Base-by-base conservation (phyloP, 2,888 invertebrate genomes). In the Acrobasis consociella region DNA sequence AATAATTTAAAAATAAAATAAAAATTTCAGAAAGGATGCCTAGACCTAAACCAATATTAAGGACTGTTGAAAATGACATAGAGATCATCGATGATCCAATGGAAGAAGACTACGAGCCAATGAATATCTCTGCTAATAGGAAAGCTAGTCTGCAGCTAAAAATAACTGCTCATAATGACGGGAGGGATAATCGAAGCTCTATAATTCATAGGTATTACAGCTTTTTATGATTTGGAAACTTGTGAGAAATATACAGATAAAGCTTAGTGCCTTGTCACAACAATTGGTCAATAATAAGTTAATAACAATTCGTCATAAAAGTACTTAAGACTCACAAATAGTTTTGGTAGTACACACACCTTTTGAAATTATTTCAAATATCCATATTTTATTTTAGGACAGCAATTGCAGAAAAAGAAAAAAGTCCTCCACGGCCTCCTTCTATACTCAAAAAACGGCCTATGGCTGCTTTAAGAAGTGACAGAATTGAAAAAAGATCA, bases 371-470 rank as follows among this genome's bases (percentile, higher is more conserved):
- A 17, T 11, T 11, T 37, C 10, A 13, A 13, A 17, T 17, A 50
- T 17, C 17, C 9, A 22, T 11, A 52, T 31, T 15, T 56, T 56
- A 5, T 74, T 73, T 68, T 67, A 91, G 90, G 70, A 76, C 78
- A 64, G 72, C 81, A 64, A 65, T 80, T 60, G 60, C 73, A 53
- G 83, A 82, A 68, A 86, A 82, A 72, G 89, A 88, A 52, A 78
- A 73, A 65, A 91, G 91, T 65, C 92, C 92, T 60, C 89, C 91
- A 8, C 84, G 87, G 69, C 91, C 89, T 17, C 85, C 87, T 13
- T 93, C 93, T 13, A 93, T 93, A 69, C 80, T 93, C n/a, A 93
- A 93, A 69, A 93, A 93, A 72, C 82, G 93, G 13, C 89, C 91
- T 10, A 90, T 89, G 88, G 91, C 88, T 31, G 89, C 91, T 53